Conservation (phyloP, 1,140 invertebrate genomes). For the Steinernema feltiae region DNA sequence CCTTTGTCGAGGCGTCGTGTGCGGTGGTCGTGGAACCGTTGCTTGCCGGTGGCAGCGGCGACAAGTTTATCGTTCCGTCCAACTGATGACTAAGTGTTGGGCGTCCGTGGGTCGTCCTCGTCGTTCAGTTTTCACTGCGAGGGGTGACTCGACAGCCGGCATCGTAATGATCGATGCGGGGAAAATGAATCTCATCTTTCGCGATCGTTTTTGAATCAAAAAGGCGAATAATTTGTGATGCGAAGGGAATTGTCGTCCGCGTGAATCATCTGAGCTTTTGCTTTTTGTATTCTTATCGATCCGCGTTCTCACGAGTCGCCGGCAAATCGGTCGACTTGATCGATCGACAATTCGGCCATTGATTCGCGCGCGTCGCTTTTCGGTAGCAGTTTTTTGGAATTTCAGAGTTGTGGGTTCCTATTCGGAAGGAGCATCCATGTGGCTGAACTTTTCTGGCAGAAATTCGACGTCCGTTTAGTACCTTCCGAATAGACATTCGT, state of each 20-base stretch:
- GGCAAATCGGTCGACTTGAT: not conserved
- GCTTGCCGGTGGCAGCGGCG: not conserved
- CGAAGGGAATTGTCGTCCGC: too few relatives aligned
- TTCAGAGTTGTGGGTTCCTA: not conserved
- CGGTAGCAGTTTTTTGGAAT: not conserved
- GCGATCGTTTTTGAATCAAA: too few relatives aligned
- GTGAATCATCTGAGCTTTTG: not conserved
- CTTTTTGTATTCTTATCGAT: not conserved
- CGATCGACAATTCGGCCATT: too few relatives aligned
- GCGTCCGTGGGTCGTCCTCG: conserved; percentile 7
- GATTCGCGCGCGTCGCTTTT: not conserved
- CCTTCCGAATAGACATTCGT: not conserved
- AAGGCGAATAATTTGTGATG: too few relatives aligned
- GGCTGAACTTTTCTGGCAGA: not conserved
- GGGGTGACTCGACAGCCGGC: not conserved
- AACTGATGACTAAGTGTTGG: not conserved
- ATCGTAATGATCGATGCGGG: not conserved
- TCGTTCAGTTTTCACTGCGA: not conserved
- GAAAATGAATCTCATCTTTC: not conserved
- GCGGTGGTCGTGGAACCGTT: not conserved
- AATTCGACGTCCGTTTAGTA: not conserved
- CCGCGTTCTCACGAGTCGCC: not conserved
- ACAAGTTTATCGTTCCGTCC: conserved; percentile 10
- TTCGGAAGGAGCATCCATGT: not conserved
- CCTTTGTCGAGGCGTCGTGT: not conserved